These are phyloP conservation scores for Crotophaga sulcirostris DNA, from an alignment of 2,113 vertebrate species.

Conservation along the genomic window DNA sequence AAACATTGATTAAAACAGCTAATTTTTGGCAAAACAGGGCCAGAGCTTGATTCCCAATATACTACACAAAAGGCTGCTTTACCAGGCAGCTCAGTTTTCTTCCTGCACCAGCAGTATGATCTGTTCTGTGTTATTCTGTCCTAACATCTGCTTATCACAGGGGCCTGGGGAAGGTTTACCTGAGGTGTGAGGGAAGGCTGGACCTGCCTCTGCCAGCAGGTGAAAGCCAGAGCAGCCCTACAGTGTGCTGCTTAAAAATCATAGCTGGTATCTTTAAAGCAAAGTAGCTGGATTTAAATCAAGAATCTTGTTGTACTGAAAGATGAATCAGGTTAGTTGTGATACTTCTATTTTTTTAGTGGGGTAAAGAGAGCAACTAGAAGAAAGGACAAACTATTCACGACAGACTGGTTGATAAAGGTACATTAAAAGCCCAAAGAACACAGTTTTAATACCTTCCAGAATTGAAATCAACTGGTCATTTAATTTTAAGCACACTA, in stretches of 20 bases:
- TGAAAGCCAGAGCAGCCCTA: background rate
- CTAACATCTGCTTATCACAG: background rate
- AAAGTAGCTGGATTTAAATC: background rate
- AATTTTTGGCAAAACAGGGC: background rate
- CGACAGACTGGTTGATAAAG: background rate
- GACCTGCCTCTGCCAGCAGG: background rate
- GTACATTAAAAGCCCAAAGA: background rate
- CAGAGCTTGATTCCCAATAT: background rate
- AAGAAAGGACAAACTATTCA: background rate
- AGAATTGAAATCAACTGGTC: background rate
- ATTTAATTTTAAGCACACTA: background rate
- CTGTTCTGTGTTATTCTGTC: background rate
- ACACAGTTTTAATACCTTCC: background rate
- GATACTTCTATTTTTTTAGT: background rate
- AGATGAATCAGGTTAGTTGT: background rate
- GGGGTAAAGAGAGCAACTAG: background rate
- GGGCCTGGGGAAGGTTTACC: background rate
- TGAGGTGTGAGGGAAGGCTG: background rate
- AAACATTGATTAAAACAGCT: slow-evolving; percentile 13
- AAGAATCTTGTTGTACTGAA: background rate
- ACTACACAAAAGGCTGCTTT: slow-evolving; percentile 10
- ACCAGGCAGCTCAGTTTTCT: background rate
- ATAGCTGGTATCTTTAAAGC: background rate
- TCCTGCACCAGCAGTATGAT: background rate
- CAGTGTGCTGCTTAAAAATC: background rate